Conservation (phyloP, 2,113 vertebrate genomes). For the Mormoops blainvillei region DNA sequence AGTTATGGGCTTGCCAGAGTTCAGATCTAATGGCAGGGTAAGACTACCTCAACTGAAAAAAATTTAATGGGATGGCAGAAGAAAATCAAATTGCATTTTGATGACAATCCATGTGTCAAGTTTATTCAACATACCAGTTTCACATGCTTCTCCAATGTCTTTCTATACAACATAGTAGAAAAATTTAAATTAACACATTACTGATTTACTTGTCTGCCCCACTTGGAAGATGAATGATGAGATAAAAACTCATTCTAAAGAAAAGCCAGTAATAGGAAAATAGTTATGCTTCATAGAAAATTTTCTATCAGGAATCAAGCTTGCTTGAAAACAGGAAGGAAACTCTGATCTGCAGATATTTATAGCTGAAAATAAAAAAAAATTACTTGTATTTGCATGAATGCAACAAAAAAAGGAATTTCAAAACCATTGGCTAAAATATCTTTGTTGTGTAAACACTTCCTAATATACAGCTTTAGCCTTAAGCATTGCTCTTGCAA, state of each 20-base stretch:
- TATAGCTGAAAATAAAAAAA: not conserved
- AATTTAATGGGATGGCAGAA: not conserved
- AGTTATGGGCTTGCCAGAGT: not conserved
- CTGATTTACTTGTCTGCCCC: conserved; percentile 39
- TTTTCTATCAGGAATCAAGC: conserved; percentile 48
- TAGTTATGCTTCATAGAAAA: conserved; percentile 30
- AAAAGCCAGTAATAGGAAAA: conserved; percentile 51
- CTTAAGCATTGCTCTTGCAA: not conserved
- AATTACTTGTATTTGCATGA: not conserved
- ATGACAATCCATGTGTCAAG: not conserved
- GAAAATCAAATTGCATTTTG: not conserved
- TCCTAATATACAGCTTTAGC: not conserved
- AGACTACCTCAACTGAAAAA: not conserved
- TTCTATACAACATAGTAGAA: not conserved
- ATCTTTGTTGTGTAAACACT: not conserved
- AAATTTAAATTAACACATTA: conserved; percentile 9
- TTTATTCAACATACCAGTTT: not conserved
- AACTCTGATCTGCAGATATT: not conserved
- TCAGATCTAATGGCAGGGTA: not conserved
- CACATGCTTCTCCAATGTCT: not conserved
- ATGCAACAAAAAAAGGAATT: conserved; percentile 7
- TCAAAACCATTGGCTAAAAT: not conserved
- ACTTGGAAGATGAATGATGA: conserved; percentile 52
- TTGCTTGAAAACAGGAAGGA: conserved; percentile 39
- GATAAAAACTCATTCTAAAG: conserved; percentile 43